Evolutionary conservation across 2,888 invertebrate genomes (phyloP), one percentile per base, ranked within the genome.

Genomic region (Chymomyza caudatula): DNA sequence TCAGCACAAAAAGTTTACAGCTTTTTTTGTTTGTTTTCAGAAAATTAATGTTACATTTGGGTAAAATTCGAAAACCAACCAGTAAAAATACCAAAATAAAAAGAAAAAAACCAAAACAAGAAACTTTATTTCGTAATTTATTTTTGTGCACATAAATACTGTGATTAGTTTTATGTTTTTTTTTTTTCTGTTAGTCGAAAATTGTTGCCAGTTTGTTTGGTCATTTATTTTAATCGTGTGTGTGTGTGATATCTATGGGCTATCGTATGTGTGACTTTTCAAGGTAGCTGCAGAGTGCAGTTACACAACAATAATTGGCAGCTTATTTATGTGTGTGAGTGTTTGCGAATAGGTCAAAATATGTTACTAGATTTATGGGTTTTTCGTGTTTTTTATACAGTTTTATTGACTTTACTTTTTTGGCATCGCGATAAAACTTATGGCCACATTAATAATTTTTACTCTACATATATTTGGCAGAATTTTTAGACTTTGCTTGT

Each of bases 131-230:
- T 47, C 5, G 47, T 0, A 47, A 47, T 47, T 20, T 51, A 13
- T 20, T 20, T 64, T 60, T 60, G 62, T 25, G 43, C 25, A 61
- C 53, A 29, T 68, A 58, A 68, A 68, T 59, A 37, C 19, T 6
- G 51, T 37, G 56, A 59, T 59, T 63, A 63, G 59, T 63, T 70
- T 56, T 47, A 37, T 17, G 17, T 55, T 61, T 67, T 25, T 25
- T 52, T 60, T 51, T 20, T 20, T 57, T 49, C 19, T 4, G 19
- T 51, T 29, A 6, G 11, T 5, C 2, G 8, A 15, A 25, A 69
- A 59, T 29, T 63, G 63, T 22, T 8, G 51, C 19, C 19, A 15
- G 15, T 49, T 23, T 60, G 51, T 29, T 59, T 20, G 20, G 22
- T 51, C 51, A 63, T 62, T 60, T 53, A 29, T 43, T 43, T 55